A percentile compares a stretch with the other conserved stretches of the same genome.
Evolutionary conservation across 2,888 invertebrate species (phyloP).

Genomic region (Oegoconia quadripuncta): DNA sequence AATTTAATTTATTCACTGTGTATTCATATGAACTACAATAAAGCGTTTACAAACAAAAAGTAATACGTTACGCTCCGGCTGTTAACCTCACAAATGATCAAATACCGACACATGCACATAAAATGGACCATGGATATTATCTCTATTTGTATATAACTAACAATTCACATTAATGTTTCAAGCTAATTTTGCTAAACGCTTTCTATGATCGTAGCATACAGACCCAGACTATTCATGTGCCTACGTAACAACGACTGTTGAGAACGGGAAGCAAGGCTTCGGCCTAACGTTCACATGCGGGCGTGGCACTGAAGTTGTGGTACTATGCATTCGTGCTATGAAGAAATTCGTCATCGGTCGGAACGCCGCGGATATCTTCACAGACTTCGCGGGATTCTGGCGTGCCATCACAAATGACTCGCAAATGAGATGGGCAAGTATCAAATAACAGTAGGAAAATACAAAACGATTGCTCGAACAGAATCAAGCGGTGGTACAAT

Average conservation of each 20-base stretch:
- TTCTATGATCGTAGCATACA: conserved; percentile 80
- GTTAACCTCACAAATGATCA: too few relatives aligned
- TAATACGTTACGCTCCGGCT: too few relatives aligned
- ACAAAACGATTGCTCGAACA: too few relatives aligned
- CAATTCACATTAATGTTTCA: too few relatives aligned
- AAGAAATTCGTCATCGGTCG: conserved; percentile 84
- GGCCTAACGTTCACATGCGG: conserved; percentile 94
- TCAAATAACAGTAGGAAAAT: too few relatives aligned
- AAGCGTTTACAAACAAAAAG: too few relatives aligned
- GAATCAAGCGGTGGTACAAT: too few relatives aligned
- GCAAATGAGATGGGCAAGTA: conserved; percentile 92
- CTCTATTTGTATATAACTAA: too few relatives aligned
- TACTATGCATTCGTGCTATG: conserved; percentile 85
- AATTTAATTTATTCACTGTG: too few relatives aligned
- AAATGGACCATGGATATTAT: too few relatives aligned
- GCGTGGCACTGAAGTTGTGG: conserved; percentile 92
- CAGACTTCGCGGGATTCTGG: conserved; percentile 90
- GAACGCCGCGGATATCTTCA: conserved; percentile 84
- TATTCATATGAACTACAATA: too few relatives aligned
- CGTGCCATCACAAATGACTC: conserved; percentile 89
- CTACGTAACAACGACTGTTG: conserved; percentile 89
- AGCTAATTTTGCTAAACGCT: neutral
- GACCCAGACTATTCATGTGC: conserved; percentile 96
- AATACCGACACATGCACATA: neutral
- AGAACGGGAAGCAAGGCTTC: conserved; percentile 82